A percentile compares a stretch with the other conserved stretches of the same genome.
Evolutionary conservation across 2,888 invertebrate species (phyloP).

Genomic region (Apamea epomidion): DNA sequence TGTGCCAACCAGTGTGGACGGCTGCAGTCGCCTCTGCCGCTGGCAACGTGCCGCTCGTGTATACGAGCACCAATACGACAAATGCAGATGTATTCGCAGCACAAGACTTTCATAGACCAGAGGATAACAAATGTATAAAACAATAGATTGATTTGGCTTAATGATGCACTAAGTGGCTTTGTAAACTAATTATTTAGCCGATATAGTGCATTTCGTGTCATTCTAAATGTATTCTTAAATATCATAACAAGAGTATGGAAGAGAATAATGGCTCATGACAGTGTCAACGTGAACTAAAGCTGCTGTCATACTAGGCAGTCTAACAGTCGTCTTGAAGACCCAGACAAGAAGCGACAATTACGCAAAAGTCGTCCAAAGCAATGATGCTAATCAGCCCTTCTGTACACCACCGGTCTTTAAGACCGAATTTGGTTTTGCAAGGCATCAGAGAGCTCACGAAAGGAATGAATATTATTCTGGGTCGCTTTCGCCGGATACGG

Average conservation of each 20-base stretch:
- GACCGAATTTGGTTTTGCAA: neutral
- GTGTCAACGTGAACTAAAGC: slow-evolving; percentile 27
- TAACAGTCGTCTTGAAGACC: neutral
- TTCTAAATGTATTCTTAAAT: slow-evolving; percentile 27
- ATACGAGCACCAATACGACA: neutral
- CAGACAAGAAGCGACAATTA: neutral
- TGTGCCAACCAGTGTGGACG: neutral
- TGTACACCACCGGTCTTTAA: neutral
- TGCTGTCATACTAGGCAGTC: neutral
- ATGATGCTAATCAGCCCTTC: neutral
- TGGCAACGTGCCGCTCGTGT: neutral
- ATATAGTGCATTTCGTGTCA: slow-evolving; percentile 41
- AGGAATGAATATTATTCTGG: neutral
- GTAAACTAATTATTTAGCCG: slow-evolving; percentile 26
- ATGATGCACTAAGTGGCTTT: slow-evolving; percentile 37
- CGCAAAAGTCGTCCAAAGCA: neutral
- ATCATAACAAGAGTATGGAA: slow-evolving; percentile 46
- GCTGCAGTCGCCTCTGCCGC: neutral
- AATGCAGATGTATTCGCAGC: slow-evolving; percentile 40
- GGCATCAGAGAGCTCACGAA: no score
- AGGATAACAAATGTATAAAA: slow-evolving; percentile 35
- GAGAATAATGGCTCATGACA: slow-evolving; percentile 36
- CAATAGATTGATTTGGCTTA: slow-evolving; percentile 46
- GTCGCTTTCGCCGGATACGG: neutral
- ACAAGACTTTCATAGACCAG: slow-evolving; percentile 5